Conservation (phyloP, 2,888 invertebrate species). For the Drosophila fungiperda region DNA sequence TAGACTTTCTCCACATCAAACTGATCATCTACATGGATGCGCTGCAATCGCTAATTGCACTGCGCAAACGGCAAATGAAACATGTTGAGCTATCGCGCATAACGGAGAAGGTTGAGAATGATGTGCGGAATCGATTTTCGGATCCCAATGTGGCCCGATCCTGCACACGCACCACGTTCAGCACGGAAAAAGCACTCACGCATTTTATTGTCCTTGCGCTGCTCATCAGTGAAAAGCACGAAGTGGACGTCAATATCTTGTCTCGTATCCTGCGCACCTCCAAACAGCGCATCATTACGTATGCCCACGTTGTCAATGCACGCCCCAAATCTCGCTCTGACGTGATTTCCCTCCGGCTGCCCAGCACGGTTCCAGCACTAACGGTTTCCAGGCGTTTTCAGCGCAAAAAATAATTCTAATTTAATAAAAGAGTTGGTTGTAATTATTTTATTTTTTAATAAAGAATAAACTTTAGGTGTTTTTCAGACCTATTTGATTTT, state of each 20-base stretch:
- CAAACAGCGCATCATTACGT: slow-evolving; percentile 73
- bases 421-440: not conserved
- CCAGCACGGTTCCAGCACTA: slow-evolving; percentile 71
- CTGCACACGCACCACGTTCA: slow-evolving; percentile 68
- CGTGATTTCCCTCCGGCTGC: slow-evolving; percentile 70
- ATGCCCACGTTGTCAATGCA: slow-evolving; percentile 78
- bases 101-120: slow-evolving; percentile 83
- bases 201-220: slow-evolving; percentile 82
- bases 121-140: slow-evolving; percentile 81
- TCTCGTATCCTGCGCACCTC: slow-evolving; percentile 74
- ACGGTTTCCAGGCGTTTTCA: slow-evolving; percentile 47
- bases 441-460: not conserved
- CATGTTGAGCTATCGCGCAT: slow-evolving; percentile 77
- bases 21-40: slow-evolving; percentile 83
- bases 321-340: slow-evolving; percentile 59
- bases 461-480: not conserved
- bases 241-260: slow-evolving; percentile 71
- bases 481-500: not conserved
- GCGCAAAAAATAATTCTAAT: slow-evolving; percentile 51
- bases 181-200: slow-evolving; percentile 82
- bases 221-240: slow-evolving; percentile 74
- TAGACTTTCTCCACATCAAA: slow-evolving; percentile 74
- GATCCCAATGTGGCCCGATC: slow-evolving; percentile 65
- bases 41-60: slow-evolving; percentile 73
- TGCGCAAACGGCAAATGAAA: slow-evolving; percentile 68